Conservation (phyloP, 2,113 vertebrate species). For the Sinocyclocheilus maitianheensis region DNA sequence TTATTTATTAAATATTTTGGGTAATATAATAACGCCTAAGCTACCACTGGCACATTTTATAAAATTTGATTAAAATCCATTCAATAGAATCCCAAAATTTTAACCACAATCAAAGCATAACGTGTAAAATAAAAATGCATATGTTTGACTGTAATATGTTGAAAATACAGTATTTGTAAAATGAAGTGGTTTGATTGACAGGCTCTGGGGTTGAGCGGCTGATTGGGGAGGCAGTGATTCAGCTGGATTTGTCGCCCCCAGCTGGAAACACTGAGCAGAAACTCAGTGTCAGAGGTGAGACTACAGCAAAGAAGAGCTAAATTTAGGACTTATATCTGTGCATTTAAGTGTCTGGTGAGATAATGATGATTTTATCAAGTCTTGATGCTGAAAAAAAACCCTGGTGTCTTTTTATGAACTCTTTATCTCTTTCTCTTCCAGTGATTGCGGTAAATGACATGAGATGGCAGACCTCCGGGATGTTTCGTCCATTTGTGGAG, state of each 20-base stretch:
- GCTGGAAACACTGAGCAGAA: conserved; percentile 92
- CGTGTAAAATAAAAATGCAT: background rate
- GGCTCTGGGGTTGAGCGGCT: conserved; percentile 88
- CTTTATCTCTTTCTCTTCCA: conserved; percentile 58
- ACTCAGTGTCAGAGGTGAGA: conserved; percentile 88
- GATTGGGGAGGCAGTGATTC: conserved; percentile 91
- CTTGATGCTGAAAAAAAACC: background rate
- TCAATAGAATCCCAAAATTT: background rate
- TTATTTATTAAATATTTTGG: background rate
- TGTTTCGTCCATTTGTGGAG: conserved; percentile 97
- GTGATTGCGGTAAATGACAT: conserved; percentile 94
- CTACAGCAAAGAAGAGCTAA: background rate
- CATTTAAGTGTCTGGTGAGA: background rate
- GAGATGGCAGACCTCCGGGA: conserved; percentile 95
- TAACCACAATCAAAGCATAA: background rate
- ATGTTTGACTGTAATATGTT: background rate
- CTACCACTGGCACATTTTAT: background rate
- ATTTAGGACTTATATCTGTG: background rate
- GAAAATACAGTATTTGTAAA: background rate
- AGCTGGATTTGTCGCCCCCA: conserved; percentile 88
- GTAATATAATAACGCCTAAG: background rate
- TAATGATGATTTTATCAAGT: background rate
- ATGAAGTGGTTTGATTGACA: conserved; percentile 61
- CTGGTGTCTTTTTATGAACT: background rate
- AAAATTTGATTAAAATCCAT: background rate